Percentiles rank a stretch among this genome's conserved stretches.
Conservation (phyloP, 2,797 vertebrate genomes). For the Anableps anableps region DNA sequence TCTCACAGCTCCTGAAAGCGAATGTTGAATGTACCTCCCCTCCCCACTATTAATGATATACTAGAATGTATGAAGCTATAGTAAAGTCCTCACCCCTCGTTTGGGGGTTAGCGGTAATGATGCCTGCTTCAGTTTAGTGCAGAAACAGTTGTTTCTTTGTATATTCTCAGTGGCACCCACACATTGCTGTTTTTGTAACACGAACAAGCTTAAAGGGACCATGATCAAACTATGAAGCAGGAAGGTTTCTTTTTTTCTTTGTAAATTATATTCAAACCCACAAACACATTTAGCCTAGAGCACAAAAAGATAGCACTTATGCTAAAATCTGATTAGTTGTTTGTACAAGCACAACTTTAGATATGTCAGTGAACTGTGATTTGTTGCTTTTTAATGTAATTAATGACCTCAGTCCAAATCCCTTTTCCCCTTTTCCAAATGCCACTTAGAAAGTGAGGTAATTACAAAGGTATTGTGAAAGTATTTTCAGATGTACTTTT, state of each 20-base stretch:
- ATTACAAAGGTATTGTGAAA: slow-evolving; percentile 55
- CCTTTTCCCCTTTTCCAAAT: slow-evolving; percentile 75
- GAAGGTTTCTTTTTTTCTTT: slow-evolving; percentile 34
- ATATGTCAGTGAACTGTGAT: slow-evolving; percentile 60
- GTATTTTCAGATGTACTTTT: slow-evolving; percentile 66
- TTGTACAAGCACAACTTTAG: slow-evolving; percentile 61
- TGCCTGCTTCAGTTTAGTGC: slow-evolving; percentile 44
- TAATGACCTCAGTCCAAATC: slow-evolving; percentile 78
- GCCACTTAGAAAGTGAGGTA: slow-evolving; percentile 72
- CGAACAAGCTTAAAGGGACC: slow-evolving; percentile 83
- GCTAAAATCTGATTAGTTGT: slow-evolving; percentile 50
- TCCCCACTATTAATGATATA: slow-evolving; percentile 56
- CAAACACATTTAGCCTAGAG: slow-evolving; percentile 47
- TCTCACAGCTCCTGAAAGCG: slow-evolving; percentile 63
- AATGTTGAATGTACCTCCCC: slow-evolving; percentile 77
- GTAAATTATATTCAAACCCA: slow-evolving; percentile 36
- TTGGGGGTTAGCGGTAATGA: slow-evolving; percentile 54
- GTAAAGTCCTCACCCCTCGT: slow-evolving; percentile 48
- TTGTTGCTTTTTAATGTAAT: slow-evolving; percentile 64
- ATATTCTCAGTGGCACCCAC: slow-evolving; percentile 53
- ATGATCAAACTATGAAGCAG: slow-evolving; percentile 74
- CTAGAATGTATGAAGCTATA: slow-evolving; percentile 72
- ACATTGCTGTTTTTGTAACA: slow-evolving; percentile 72
- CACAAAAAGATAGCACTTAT: slow-evolving; percentile 68
- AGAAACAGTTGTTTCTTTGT: slow-evolving; percentile 39